Conservation (phyloP, 2,797 vertebrate species). For the Caiman crocodilus region DNA sequence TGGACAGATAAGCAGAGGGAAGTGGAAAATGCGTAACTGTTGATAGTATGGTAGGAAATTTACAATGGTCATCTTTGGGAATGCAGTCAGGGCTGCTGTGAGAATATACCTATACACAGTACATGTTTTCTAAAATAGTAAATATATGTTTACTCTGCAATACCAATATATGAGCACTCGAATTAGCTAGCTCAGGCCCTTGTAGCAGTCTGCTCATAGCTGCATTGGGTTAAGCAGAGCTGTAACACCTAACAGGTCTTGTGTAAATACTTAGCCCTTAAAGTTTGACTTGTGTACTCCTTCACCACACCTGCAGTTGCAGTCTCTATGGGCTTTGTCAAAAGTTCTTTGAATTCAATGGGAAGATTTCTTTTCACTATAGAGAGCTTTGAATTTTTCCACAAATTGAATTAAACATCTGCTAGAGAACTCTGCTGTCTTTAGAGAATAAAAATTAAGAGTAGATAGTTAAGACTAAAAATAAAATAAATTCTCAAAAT, state of each 20-base stretch:
- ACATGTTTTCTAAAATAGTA: conserved; percentile 41
- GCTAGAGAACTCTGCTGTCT: background rate
- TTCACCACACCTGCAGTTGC: background rate
- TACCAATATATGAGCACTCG: too few species aligned
- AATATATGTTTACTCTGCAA: background rate
- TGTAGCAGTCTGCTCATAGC: too few species aligned
- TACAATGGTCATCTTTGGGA: background rate
- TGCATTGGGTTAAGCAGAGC: too few species aligned
- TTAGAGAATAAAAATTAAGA: background rate
- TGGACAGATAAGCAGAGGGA: background rate
- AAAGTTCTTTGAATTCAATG: too few species aligned
- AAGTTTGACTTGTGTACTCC: too few species aligned
- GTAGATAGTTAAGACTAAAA: background rate
- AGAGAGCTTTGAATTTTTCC: too few species aligned
- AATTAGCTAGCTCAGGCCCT: too few species aligned
- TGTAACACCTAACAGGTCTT: too few species aligned
- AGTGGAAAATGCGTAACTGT: background rate
- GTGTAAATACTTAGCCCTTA: too few species aligned
- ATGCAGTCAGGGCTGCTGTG: conserved; percentile 25
- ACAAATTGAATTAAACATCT: too few species aligned
- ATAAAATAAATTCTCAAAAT: background rate
- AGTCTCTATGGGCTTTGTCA: background rate
- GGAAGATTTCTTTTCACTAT: too few species aligned
- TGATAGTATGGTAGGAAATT: background rate
- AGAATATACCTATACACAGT: conserved; percentile 43